Conservation (phyloP, 2,113 vertebrate species). For the Atractosteus spatula region DNA sequence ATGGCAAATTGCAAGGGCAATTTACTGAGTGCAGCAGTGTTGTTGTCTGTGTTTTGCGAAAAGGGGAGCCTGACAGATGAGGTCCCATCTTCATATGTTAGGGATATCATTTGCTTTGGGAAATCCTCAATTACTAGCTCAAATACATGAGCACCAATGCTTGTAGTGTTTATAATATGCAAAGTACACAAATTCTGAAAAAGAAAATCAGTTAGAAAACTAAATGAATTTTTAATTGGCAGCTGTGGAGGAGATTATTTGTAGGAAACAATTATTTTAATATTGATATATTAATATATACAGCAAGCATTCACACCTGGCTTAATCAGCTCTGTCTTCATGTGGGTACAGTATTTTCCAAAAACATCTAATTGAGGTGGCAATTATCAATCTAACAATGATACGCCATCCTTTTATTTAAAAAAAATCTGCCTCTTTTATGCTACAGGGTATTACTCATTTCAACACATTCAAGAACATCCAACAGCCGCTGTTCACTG, state of each 20-base stretch:
- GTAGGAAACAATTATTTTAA: background rate
- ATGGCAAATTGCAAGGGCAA: conserved; percentile 54
- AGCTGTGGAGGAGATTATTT: no score
- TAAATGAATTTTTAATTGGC: background rate
- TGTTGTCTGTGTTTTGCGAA: background rate
- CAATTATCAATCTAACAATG: background rate
- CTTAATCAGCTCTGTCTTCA: background rate
- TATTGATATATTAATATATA: background rate
- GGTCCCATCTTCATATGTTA: conserved; percentile 38
- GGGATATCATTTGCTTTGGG: conserved; percentile 33
- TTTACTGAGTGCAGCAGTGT: conserved; percentile 37
- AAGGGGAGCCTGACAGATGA: background rate
- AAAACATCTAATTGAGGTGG: background rate
- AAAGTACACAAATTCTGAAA: conserved; percentile 44
- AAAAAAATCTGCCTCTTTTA: background rate
- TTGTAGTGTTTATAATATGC: conserved; percentile 1
- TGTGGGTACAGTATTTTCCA: background rate
- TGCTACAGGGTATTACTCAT: background rate
- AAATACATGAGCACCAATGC: conserved; percentile 45
- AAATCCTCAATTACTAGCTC: conserved; percentile 55
- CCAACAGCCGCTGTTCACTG: background rate
- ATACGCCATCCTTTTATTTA: no score
- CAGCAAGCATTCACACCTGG: background rate
- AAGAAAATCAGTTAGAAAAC: background rate
- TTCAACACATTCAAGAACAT: background rate